phyloP scores from a whole-genome alignment of 2,888 invertebrate genomes.

The Cenopis cana region DNA sequence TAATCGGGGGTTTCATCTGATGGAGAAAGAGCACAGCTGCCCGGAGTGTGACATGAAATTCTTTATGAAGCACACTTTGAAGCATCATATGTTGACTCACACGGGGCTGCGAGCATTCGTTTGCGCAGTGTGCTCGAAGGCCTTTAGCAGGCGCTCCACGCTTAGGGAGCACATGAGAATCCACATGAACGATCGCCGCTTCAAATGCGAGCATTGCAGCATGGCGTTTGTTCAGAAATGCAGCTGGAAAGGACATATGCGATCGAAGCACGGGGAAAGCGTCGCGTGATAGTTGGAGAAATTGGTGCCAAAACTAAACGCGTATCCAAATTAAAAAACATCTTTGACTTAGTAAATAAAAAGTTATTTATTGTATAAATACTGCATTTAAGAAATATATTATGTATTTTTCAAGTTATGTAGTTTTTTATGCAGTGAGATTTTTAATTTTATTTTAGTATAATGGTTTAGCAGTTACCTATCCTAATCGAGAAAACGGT shows the following conservation, averaged over 20 bases:
- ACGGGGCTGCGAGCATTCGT: slow-evolving; percentile 56
- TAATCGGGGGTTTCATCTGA: slow-evolving; percentile 64
- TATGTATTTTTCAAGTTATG: neutral
- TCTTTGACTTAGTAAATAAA: too few relatives aligned
- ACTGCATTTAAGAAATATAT: neutral
- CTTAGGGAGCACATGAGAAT: slow-evolving; percentile 61
- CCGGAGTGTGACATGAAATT: slow-evolving; percentile 63
- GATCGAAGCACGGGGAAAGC: slow-evolving; percentile 57
- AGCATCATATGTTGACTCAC: slow-evolving; percentile 59
- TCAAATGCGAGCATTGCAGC: slow-evolving; percentile 50
- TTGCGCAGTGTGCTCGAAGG: slow-evolving; percentile 61
- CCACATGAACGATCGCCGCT: slow-evolving; percentile 50
- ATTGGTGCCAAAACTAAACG: neutral
- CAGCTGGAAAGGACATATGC: slow-evolving; percentile 55
- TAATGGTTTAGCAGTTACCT: too few relatives aligned
- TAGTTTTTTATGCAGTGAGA: too few relatives aligned
- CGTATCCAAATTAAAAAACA: neutral
- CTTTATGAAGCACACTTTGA: slow-evolving; percentile 58
- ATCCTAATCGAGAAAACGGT: too few relatives aligned
- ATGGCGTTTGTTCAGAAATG: slow-evolving; percentile 53
- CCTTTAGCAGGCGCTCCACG: slow-evolving; percentile 57
- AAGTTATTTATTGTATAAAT: neutral
- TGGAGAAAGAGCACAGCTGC: slow-evolving; percentile 66
- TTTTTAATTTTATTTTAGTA: too few relatives aligned
- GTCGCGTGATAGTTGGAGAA: slow-evolving; percentile 11